phyloP scores from a whole-genome alignment of 2,888 invertebrate species.

The Synanthedon tipuliformis region DNA sequence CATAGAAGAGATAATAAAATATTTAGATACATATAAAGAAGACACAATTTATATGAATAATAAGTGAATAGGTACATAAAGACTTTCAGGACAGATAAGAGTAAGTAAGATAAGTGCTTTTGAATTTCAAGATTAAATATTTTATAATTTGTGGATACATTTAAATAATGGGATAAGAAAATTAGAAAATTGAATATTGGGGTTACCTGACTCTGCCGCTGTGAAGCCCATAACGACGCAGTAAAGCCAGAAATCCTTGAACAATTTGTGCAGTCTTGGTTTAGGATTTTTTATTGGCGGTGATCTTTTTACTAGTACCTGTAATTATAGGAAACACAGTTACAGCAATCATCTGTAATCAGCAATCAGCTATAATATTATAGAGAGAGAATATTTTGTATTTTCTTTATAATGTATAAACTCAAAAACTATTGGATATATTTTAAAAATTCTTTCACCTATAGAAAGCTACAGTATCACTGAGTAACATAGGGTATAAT shows the following conservation, averaged over 20 bases:
- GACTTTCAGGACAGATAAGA: background rate
- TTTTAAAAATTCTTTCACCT: too few relatives aligned
- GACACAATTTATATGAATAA: background rate
- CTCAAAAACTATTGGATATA: too few relatives aligned
- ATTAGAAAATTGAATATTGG: constrained; percentile 1
- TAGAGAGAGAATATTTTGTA: background rate
- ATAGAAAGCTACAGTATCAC: too few relatives aligned
- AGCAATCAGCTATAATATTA: background rate
- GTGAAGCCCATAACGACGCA: constrained; percentile 99
- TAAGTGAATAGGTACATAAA: background rate
- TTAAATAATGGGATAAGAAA: background rate
- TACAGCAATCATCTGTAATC: background rate
- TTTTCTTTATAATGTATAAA: too few relatives aligned
- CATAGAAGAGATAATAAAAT: constrained; percentile 59
- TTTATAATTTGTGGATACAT: background rate
- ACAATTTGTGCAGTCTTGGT: constrained; percentile 93
- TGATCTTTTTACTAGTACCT: constrained; percentile 82
- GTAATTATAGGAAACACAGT: constrained; percentile 9
- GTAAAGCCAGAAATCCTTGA: constrained; percentile 99
- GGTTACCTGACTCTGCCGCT: constrained; percentile 77
- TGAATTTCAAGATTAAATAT: background rate
- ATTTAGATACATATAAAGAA: constrained; percentile 34
- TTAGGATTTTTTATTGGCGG: constrained; percentile 92
- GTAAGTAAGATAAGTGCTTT: background rate
- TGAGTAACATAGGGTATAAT: too few relatives aligned